A percentile compares a stretch with the other conserved stretches of the same genome.
phyloP scores from a whole-genome alignment of 1,140 invertebrate species.

The Hypothenemus hampei region DNA sequence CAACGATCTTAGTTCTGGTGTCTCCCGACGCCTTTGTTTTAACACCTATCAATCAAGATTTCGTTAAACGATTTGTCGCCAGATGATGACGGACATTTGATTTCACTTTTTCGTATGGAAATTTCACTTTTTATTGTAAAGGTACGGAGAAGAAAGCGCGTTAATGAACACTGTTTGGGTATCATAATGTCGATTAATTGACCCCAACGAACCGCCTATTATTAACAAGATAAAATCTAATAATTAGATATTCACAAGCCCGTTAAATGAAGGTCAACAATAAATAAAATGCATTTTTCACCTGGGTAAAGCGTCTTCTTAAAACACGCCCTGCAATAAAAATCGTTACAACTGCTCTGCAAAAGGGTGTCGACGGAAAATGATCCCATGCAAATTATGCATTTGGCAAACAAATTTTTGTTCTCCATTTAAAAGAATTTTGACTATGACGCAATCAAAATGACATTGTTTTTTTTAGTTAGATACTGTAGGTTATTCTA shows the following conservation, averaged over 20 bases:
- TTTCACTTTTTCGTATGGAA: neutral
- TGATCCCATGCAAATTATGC: slow-evolving; percentile 9
- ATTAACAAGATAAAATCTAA: neutral
- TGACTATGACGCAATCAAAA: neutral
- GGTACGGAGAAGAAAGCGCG: neutral
- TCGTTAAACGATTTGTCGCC: neutral
- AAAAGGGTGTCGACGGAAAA: slow-evolving; percentile 3
- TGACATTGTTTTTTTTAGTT: neutral
- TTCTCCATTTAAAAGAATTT: neutral
- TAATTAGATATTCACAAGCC: neutral
- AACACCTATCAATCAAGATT: neutral
- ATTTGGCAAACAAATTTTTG: slow-evolving; percentile 5
- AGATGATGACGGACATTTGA: neutral
- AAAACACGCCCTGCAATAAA: slow-evolving; percentile 16
- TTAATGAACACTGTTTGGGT: neutral
- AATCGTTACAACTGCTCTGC: slow-evolving; percentile 12
- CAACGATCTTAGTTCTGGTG: slow-evolving; percentile 9
- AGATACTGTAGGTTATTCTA: too few species aligned
- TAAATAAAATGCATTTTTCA: neutral
- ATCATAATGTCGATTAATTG: neutral
- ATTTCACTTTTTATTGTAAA: neutral
- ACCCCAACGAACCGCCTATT: neutral
- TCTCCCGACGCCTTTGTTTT: slow-evolving; percentile 11
- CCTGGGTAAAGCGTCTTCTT: slow-evolving; percentile 6
- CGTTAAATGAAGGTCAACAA: neutral